phyloP scores from a whole-genome alignment of 2,113 vertebrate genomes.

The Passer montanus region DNA sequence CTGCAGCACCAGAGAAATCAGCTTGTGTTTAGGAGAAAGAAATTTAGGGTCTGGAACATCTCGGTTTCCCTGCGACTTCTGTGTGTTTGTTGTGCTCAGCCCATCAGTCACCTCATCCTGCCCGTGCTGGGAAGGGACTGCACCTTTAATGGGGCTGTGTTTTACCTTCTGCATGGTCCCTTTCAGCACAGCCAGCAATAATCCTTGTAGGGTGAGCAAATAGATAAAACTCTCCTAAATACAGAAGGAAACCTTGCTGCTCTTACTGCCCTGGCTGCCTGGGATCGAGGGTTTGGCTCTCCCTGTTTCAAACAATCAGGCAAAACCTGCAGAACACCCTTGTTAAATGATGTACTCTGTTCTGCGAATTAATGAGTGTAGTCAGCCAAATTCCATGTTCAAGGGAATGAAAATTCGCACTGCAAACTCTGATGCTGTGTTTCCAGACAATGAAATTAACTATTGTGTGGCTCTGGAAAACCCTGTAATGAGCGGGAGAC shows the following conservation, averaged over 20 bases:
- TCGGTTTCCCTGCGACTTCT: rapidly evolving
- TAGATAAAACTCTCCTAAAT: not conserved
- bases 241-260: not conserved
- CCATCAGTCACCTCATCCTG: not conserved
- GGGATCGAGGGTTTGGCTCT: not conserved
- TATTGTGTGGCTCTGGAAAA: not conserved
- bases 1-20: not conserved
- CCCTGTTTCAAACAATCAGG: not conserved
- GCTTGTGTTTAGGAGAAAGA: not conserved
- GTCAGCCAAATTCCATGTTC: not conserved
- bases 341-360: not conserved
- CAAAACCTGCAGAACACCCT: not conserved
- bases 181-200: not conserved
- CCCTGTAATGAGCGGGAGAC: not conserved
- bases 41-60: not conserved
- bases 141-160: not conserved
- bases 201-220: not conserved
- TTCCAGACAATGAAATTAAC: not conserved
- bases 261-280: not conserved
- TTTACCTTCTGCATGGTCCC: not conserved
- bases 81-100: not conserved
- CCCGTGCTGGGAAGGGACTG: not conserved
- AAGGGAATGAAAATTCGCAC: not conserved
- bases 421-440: not conserved
- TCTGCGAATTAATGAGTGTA: not conserved